Evolutionary conservation across 2,888 invertebrate species (phyloP), one percentile per base, ranked within the genome.

Genomic region (Trissolcus brochymenae): DNA sequence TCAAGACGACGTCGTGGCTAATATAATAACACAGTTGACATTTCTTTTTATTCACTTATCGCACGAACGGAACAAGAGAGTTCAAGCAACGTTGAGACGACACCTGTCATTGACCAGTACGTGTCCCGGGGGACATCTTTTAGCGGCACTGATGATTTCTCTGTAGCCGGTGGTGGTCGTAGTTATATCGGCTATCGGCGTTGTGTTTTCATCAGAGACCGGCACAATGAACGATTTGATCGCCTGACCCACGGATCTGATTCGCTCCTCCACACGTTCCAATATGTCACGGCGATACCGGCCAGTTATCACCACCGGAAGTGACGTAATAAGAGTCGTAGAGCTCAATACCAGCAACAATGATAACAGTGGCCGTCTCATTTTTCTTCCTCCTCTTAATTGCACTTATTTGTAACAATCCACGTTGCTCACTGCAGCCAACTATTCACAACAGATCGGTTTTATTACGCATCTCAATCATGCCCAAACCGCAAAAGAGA

Each of bases 41-140:
- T 6, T 46, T 46, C 16, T 46, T 16, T 16, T 46, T 11, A 16
- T 46, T 14, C 14, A 46, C 7, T n/a, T 46, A 14, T 46, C 14
- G 46, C 16, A 2, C 6, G 6, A 14, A 4, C 46, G 11, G 46
- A 46, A 6, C 16, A 16, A 7, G 1, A 14, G 6, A 14, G 16
- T 55, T 59, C 64, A 59, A 35, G 53, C 35, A 50, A 73, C 51
- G n/a, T 67, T 56, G 40, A 67, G 54, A n/a, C 82, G 79, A 75
- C 82, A 82, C 49, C 41, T 74, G n/a, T 56, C 49, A 6, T 57
- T 64, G 11, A 80, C 73, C 17, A 78, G 0, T n/a, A 54, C 54
- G 2, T 80, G 70, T 59, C 75, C 14, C n/a, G 80, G 66, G 0
- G 75, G 76, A 55, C 82, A 81, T 70, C 81, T 81, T 19, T 70